Percentiles rank a stretch among this genome's conserved stretches.
phyloP scores from a whole-genome alignment of 2,113 vertebrate genomes.

The Pleuronectes platessa region DNA sequence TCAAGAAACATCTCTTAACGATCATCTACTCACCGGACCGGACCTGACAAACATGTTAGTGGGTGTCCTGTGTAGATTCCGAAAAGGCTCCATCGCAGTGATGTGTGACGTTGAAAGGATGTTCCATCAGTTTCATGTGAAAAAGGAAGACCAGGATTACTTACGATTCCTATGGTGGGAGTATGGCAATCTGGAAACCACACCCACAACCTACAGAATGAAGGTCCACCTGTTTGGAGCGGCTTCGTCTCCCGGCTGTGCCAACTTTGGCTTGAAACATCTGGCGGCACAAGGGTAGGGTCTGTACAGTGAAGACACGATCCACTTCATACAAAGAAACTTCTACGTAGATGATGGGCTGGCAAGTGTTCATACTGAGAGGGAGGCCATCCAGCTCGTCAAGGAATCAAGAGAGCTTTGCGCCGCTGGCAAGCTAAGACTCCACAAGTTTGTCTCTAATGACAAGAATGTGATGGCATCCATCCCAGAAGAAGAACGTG shows the following conservation, averaged over 20 bases:
- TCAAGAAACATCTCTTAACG: too few species aligned
- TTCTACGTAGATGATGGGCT: conserved; percentile 26
- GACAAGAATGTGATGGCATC: too few species aligned
- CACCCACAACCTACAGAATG: not conserved
- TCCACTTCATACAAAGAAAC: not conserved
- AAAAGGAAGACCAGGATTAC: not conserved
- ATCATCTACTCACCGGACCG: not conserved
- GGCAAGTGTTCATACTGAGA: not conserved
- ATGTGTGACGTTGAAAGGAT: conserved; percentile 10
- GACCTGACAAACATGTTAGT: not conserved
- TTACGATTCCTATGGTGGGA: not conserved
- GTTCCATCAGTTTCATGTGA: conserved; percentile 21
- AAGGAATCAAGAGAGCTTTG: conserved; percentile 37
- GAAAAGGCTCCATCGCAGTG: not conserved
- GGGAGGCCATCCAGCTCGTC: conserved; percentile 16
- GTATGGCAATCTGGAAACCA: accelerated
- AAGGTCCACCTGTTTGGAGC: not conserved
- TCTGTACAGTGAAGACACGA: not conserved
- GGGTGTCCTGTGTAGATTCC: not conserved
- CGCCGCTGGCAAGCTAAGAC: too few species aligned
- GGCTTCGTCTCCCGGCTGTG: not conserved
- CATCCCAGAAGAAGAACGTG: too few species aligned
- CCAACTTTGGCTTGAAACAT: not conserved
- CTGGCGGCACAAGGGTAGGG: not conserved
- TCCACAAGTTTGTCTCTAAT: too few species aligned